phyloP scores from a whole-genome alignment of 2,888 invertebrate species.

The Papilio demoleus region DNA sequence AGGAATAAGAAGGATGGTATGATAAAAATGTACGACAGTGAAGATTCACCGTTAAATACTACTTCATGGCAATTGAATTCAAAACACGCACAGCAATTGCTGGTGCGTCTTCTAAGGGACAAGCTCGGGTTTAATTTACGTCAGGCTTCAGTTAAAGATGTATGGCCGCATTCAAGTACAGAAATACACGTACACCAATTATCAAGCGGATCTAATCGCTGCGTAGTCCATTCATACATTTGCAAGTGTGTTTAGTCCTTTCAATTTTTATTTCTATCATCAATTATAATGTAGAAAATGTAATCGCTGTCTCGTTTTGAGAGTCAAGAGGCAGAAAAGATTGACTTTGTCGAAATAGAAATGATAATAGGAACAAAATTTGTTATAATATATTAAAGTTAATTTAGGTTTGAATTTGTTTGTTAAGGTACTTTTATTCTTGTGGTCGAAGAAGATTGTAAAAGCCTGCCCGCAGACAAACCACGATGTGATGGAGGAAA shows the following conservation, averaged over 20 bases:
- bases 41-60: slow-evolving; percentile 10
- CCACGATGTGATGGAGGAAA: too few species aligned
- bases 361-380: too few species aligned
- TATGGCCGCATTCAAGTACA: slow-evolving; percentile 50
- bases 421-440: too few species aligned
- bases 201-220: slow-evolving; percentile 49
- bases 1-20: neutral
- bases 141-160: slow-evolving; percentile 49
- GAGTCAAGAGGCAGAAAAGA: too few species aligned
- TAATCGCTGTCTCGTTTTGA: too few species aligned
- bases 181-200: slow-evolving; percentile 51
- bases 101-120: slow-evolving; percentile 46
- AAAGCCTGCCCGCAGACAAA: too few species aligned
- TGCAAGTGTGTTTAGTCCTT: slow-evolving; percentile 14
- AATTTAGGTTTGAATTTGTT: too few species aligned
- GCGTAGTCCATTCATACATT: slow-evolving; percentile 45
- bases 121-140: slow-evolving; percentile 55
- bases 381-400: too few species aligned
- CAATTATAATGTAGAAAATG: neutral
- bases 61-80: slow-evolving; percentile 55
- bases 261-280: slow-evolving; percentile 32
- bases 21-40: neutral
- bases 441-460: too few species aligned
- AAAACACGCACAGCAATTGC: slow-evolving; percentile 56
- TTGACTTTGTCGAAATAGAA: too few species aligned